Conservation (phyloP, 92 coral and sea anemone genomes). For the Porites evermanni region DNA sequence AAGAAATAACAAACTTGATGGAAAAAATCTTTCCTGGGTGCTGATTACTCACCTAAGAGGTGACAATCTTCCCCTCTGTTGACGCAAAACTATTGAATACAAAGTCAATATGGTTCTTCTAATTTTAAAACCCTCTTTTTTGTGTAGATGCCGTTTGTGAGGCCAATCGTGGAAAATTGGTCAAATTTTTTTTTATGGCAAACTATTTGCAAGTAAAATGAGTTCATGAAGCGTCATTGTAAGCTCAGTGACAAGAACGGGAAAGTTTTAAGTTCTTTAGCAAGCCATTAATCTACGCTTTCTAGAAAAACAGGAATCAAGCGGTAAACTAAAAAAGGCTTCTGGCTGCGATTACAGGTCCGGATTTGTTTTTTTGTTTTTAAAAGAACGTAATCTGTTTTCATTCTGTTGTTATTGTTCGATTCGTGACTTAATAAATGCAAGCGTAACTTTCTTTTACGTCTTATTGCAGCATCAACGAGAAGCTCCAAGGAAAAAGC, state of each 20-base stretch:
- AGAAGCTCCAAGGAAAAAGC: not conserved
- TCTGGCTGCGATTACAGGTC: no score
- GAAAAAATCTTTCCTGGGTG: no score
- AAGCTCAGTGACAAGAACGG: not conserved
- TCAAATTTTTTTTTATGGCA: not conserved
- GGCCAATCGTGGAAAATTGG: constrained; percentile 10
- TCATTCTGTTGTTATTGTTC: not conserved
- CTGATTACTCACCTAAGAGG: no score
- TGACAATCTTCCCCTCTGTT: no score
- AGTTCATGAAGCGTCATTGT: not conserved
- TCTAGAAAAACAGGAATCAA: not conserved
- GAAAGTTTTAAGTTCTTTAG: not conserved
- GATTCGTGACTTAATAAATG: not conserved
- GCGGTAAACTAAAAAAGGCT: no score
- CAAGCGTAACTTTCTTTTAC: not conserved
- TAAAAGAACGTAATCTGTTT: not conserved
- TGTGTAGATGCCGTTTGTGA: not conserved
- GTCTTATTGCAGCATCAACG: not conserved
- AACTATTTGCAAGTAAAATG: constrained; percentile 39
- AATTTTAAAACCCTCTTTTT: no score
- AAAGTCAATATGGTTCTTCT: no score
- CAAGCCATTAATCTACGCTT: not conserved
- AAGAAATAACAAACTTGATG: no score
- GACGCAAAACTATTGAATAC: no score
- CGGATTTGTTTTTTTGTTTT: not conserved